phyloP scores from a whole-genome alignment of 2,888 invertebrate species.

The Cheilosia vernalis region DNA sequence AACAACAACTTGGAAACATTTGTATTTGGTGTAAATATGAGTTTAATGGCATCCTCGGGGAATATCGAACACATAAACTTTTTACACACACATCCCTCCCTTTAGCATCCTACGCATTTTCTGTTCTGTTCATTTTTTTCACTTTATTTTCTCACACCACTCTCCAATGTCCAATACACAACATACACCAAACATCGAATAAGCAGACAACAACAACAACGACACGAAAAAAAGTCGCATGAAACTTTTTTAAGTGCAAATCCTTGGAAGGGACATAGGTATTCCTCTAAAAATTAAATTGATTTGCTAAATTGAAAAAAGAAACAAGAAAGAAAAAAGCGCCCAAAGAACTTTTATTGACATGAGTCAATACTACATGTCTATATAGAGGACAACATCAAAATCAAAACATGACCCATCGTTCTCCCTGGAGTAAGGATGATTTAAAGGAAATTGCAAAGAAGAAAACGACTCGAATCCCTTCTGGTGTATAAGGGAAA shows the following conservation, averaged over 20 bases:
- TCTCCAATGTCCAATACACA: constrained; percentile 45
- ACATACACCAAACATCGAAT: constrained; percentile 21
- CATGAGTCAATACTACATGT: constrained; percentile 51
- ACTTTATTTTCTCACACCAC: constrained; percentile 31
- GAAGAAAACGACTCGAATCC: constrained; percentile 19
- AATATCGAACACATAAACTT: constrained; percentile 50
- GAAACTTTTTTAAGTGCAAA: constrained; percentile 73
- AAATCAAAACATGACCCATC: constrained; percentile 74
- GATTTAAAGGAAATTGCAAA: constrained; percentile 58
- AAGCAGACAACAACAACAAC: neutral
- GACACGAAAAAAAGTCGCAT: constrained; percentile 11
- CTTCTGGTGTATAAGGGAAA: constrained; percentile 54
- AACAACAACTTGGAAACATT: constrained; percentile 55
- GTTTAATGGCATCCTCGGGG: constrained; percentile 76
- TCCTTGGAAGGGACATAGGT: constrained; percentile 70
- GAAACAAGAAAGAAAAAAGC: constrained; percentile 2
- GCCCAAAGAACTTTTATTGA: constrained; percentile 63
- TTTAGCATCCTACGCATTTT: constrained; percentile 35
- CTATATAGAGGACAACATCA: constrained; percentile 64
- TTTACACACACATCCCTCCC: neutral
- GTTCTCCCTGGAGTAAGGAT: constrained; percentile 51
- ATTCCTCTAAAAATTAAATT: constrained; percentile 73
- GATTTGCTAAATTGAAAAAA: constrained; percentile 57
- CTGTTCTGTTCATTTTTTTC: constrained; percentile 58
- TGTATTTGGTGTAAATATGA: constrained; percentile 75